Percentiles rank a stretch among this genome's conserved stretches.
Conservation (phyloP, 2,113 vertebrate genomes). For the Dascyllus trimaculatus region DNA sequence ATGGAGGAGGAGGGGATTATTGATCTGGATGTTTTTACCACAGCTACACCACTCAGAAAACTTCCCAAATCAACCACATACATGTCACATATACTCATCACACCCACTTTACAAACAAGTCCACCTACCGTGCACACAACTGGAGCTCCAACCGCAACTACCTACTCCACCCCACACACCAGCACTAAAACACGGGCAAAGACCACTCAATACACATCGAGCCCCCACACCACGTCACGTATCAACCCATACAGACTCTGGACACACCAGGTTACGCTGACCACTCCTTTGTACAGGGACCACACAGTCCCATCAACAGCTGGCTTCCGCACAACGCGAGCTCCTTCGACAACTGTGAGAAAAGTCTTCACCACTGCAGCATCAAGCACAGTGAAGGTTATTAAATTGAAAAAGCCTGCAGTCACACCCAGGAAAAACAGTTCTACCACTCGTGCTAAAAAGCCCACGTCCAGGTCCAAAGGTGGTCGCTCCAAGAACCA, state of each 20-base stretch:
- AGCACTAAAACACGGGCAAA: conserved; percentile 44
- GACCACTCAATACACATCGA: conserved; percentile 40
- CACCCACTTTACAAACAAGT: conserved; percentile 53
- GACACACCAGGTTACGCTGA: conserved; percentile 37
- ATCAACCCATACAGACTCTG: conserved; percentile 30
- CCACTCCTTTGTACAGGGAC: conserved; percentile 41
- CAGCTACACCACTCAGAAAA: conserved; percentile 31
- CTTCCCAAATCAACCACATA: conserved; percentile 43
- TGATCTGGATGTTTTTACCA: conserved; percentile 65
- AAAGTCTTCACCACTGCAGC: conserved; percentile 16
- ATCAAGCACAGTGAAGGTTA: conserved; percentile 48
- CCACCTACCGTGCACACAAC: conserved; percentile 37
- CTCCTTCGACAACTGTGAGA: conserved; percentile 26
- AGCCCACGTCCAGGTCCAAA: conserved; percentile 54
- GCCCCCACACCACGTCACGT: conserved; percentile 31
- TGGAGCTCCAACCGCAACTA: conserved; percentile 23
- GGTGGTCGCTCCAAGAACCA: conserved; percentile 43
- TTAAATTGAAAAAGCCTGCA: conserved; percentile 57
- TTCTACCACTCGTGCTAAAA: conserved; percentile 44
- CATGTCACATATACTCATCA: conserved; percentile 26
- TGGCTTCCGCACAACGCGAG: conserved; percentile 18
- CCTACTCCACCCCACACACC: conserved; percentile 43
- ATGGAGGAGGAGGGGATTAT: conserved; percentile 66
- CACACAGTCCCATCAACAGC: conserved; percentile 13
- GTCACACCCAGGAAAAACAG: conserved; percentile 4